phyloP scores from a whole-genome alignment of 92 coral and sea anemone species.

The Galaxea fascicularis region DNA sequence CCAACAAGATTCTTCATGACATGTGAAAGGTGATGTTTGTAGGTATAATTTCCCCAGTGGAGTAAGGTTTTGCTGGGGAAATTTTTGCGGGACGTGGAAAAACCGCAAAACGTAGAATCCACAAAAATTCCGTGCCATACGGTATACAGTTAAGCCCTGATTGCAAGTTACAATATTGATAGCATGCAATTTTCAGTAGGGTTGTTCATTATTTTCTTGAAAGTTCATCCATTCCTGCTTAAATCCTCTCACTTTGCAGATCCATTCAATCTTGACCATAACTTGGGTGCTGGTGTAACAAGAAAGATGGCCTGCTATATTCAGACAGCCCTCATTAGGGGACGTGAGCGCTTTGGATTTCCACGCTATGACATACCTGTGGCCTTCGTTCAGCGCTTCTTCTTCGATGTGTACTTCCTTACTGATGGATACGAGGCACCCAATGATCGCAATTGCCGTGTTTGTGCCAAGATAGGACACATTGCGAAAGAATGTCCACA shows the following conservation, averaged over 20 bases:
- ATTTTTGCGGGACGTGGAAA: too few species aligned
- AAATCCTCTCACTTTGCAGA: slow-evolving; percentile 43
- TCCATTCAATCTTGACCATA: slow-evolving; percentile 94
- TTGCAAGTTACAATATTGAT: too few species aligned
- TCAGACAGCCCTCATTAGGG: slow-evolving; percentile 75
- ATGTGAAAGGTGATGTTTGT: too few species aligned
- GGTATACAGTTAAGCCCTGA: too few species aligned
- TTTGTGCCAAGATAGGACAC: slow-evolving; percentile 93
- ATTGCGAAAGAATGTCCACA: slow-evolving; percentile 86
- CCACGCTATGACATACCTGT: slow-evolving; percentile 60
- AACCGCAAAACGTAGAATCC: too few species aligned
- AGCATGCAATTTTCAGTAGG: neutral
- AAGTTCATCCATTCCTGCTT: neutral
- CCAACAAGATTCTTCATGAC: too few species aligned
- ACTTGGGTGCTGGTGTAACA: slow-evolving; percentile 93
- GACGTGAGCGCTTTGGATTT: slow-evolving; percentile 89
- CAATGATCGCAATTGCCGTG: slow-evolving; percentile 89
- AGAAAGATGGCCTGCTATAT: slow-evolving; percentile 87
- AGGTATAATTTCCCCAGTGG: too few species aligned
- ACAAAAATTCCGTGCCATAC: too few species aligned
- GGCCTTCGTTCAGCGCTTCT: slow-evolving; percentile 58
- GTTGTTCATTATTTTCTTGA: neutral
- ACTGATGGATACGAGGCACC: slow-evolving; percentile 87
- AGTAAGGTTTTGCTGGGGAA: too few species aligned
- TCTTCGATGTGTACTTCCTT: slow-evolving; percentile 72